These are phyloP conservation scores for Meganola albula DNA, from an alignment of 2,888 invertebrate species.

Conservation along the genomic window DNA sequence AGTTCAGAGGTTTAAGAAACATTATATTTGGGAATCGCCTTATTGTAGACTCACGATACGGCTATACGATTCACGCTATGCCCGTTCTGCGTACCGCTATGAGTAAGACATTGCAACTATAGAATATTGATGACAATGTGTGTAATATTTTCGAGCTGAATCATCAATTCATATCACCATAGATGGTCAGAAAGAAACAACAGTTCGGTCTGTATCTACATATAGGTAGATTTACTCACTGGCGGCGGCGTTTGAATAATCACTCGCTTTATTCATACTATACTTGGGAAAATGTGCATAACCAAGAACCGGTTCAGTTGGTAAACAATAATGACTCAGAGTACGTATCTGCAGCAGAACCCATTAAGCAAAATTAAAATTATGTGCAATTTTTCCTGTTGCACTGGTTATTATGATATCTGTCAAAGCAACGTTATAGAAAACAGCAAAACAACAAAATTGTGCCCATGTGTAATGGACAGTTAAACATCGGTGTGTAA, in stretches of 20 bases:
- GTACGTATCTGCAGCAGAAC: constrained; percentile 34
- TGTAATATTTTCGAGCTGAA: constrained; percentile 24
- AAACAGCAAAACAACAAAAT: too few species aligned
- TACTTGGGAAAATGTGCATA: constrained; percentile 55
- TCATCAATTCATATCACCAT: constrained; percentile 46
- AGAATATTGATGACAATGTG: constrained; percentile 21
- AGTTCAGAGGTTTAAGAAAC: too few species aligned
- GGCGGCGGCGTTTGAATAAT: constrained; percentile 36
- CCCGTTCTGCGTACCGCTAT: neutral
- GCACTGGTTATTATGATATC: too few species aligned
- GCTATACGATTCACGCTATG: neutral
- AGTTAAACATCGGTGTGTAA: constrained; percentile 22
- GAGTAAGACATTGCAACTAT: constrained; percentile 14
- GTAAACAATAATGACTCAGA: constrained; percentile 52
- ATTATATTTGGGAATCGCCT: too few species aligned
- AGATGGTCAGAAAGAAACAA: constrained; percentile 43
- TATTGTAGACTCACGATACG: too few species aligned
- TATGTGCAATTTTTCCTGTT: constrained; percentile 39
- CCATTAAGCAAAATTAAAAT: constrained; percentile 36
- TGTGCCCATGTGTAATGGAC: too few species aligned
- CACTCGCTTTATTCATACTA: constrained; percentile 46
- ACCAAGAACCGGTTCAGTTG: constrained; percentile 49
- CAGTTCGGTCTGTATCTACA: constrained; percentile 28
- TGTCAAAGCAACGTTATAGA: too few species aligned
- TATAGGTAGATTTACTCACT: constrained; percentile 41